Percentiles rank a stretch among this genome's conserved stretches.
Evolutionary conservation across 2,113 vertebrate genomes (phyloP).

Genomic region (Atlantisia rogersi): DNA sequence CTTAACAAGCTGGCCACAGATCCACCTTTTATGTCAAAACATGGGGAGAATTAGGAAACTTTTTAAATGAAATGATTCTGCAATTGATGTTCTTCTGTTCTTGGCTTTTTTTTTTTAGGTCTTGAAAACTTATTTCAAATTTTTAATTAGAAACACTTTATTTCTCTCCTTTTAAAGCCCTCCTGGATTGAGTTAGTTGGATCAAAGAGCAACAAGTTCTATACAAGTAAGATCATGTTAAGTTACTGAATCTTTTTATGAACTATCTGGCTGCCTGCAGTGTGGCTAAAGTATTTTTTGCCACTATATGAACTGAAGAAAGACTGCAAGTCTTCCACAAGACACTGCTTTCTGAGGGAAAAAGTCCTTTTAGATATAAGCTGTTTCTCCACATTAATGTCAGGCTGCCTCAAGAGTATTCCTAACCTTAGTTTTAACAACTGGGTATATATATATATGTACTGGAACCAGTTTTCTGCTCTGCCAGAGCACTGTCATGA

Average conservation of each 20-base stretch:
- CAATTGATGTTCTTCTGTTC: not conserved
- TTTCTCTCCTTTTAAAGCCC: constrained; percentile 19
- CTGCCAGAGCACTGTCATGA: not conserved
- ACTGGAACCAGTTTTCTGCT: not conserved
- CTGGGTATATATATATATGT: not conserved
- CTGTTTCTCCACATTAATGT: not conserved
- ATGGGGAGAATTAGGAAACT: constrained; percentile 12
- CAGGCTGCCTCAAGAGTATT: not conserved
- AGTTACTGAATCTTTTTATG: constrained; percentile 32
- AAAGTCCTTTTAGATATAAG: not conserved
- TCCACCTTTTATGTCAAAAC: constrained; percentile 28
- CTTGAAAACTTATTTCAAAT: not conserved
- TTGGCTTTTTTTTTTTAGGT: not conserved
- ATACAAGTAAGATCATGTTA: constrained; percentile 33
- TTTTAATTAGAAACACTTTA: constrained; percentile 63
- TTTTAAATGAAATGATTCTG: constrained; percentile 43
- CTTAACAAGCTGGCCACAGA: constrained; percentile 29
- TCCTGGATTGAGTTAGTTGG: constrained; percentile 59
- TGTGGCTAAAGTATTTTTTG: not conserved
- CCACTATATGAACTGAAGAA: not conserved
- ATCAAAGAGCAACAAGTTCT: constrained; percentile 66
- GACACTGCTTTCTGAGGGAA: not conserved
- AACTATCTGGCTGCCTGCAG: constrained; percentile 28
- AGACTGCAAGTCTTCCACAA: not conserved
- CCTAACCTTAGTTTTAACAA: not conserved